These are phyloP conservation scores for Apotomis capreana DNA, from an alignment of 2,888 invertebrate genomes.

Conservation along the genomic window DNA sequence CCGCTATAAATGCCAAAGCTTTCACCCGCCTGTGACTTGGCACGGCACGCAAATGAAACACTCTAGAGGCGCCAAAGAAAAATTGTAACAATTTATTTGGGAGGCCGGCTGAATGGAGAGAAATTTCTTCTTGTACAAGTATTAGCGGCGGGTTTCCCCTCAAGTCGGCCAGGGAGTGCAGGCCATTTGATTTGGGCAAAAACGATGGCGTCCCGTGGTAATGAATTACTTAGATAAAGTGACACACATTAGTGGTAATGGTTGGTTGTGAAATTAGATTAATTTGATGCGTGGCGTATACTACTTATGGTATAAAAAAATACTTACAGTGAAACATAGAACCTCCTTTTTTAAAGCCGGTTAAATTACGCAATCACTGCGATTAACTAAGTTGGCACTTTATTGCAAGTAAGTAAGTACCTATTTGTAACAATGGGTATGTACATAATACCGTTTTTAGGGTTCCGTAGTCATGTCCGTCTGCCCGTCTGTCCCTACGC, in stretches of 20 bases:
- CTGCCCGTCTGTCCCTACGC: no score
- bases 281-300: not conserved
- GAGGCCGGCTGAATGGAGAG: constrained; percentile 59
- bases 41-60: constrained; percentile 59
- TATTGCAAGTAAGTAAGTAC: no score
- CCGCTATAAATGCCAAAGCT: not conserved
- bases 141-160: constrained; percentile 53
- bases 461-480: no score
- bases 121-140: constrained; percentile 64
- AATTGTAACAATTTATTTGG: constrained; percentile 78
- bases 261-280: not conserved
- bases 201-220: not conserved
- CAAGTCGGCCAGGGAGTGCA: not conserved
- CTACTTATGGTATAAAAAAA: no score
- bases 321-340: no score
- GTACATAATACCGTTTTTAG: no score
- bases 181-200: constrained; percentile 25
- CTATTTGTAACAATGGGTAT: no score
- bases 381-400: no score
- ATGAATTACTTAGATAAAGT: not conserved
- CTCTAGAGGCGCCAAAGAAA: constrained; percentile 77
- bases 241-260: not conserved
- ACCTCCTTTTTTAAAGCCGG: no score
- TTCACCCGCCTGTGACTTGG: constrained; percentile 43
- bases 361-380: no score